phyloP scores from a whole-genome alignment of 1,140 invertebrate species.

The Trypoxylus dichotomus region DNA sequence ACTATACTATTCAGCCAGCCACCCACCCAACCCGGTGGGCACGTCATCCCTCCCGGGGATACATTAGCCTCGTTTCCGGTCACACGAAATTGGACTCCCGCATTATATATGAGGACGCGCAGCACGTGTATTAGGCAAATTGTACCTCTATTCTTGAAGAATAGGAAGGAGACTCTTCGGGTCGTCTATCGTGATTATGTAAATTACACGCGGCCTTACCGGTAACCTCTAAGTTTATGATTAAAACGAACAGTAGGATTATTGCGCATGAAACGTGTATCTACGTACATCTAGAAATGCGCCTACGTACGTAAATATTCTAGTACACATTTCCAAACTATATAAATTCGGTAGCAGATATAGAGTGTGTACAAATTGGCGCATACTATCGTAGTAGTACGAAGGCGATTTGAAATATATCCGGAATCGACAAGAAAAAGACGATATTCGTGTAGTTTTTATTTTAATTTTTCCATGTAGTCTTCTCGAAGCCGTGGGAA shows the following conservation, averaged over 20 bases:
- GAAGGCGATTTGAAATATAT: too few relatives aligned
- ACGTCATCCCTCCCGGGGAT: constrained; percentile 34
- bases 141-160: constrained; percentile 30
- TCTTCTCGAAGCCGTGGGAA: too few relatives aligned
- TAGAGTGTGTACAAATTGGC: too few relatives aligned
- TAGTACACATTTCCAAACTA: too few relatives aligned
- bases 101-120: constrained; percentile 31
- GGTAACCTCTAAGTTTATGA: neutral
- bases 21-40: constrained; percentile 24
- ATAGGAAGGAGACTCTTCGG: constrained; percentile 4
- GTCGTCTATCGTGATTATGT: constrained; percentile 25
- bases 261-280: neutral
- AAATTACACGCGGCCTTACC: constrained; percentile 18
- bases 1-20: constrained; percentile 4
- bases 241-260: constrained; percentile 6
- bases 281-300: neutral
- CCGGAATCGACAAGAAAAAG: too few relatives aligned
- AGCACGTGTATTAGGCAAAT: constrained; percentile 31
- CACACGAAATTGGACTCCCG: constrained; percentile 39
- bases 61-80: constrained; percentile 42
- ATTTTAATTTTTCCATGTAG: too few relatives aligned
- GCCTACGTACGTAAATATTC: too few relatives aligned
- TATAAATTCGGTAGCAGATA: too few relatives aligned
- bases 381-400: too few relatives aligned
- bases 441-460: too few relatives aligned